phyloP scores from a whole-genome alignment of 2,797 vertebrate genomes.

The Bothrops alternatus region DNA sequence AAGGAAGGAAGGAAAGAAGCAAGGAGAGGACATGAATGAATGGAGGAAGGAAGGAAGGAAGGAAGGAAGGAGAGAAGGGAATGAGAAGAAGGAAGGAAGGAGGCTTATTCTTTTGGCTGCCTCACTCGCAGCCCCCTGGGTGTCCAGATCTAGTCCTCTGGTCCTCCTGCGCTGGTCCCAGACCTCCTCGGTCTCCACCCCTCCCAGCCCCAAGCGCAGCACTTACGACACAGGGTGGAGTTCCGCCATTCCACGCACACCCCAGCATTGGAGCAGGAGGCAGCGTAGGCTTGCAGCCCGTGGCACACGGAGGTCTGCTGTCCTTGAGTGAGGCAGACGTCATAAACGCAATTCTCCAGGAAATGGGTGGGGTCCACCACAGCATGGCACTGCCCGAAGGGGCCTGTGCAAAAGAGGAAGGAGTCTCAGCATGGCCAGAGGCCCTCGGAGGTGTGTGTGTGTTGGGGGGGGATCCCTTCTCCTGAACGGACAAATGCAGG shows the following conservation, averaged over 20 bases:
- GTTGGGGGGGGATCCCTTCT: not conserved
- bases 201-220: not conserved
- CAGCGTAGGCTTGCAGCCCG: slow-evolving; percentile 83
- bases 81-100: not conserved
- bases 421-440: not conserved
- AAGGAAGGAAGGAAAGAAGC: not conserved
- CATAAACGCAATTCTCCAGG: slow-evolving; percentile 84
- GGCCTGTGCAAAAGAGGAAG: slow-evolving; percentile 66
- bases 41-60: not conserved
- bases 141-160: not conserved
- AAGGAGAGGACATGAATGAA: fast-evolving
- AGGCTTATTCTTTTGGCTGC: not conserved
- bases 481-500: not conserved
- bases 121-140: not conserved
- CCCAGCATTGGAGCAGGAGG: slow-evolving; percentile 77
- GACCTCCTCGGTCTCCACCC: too few species aligned
- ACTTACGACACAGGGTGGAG: slow-evolving; percentile 80
- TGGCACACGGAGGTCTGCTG: slow-evolving; percentile 83
- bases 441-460: fast-evolving
- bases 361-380: slow-evolving; percentile 74
- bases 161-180: not conserved
- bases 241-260: slow-evolving; percentile 81
- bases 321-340: slow-evolving; percentile 82
- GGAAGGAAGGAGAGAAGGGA: too few species aligned
- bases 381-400: slow-evolving; percentile 81